Base-by-base conservation (phyloP, 1,140 invertebrate species). In the Drosophila punjabiensis region DNA sequence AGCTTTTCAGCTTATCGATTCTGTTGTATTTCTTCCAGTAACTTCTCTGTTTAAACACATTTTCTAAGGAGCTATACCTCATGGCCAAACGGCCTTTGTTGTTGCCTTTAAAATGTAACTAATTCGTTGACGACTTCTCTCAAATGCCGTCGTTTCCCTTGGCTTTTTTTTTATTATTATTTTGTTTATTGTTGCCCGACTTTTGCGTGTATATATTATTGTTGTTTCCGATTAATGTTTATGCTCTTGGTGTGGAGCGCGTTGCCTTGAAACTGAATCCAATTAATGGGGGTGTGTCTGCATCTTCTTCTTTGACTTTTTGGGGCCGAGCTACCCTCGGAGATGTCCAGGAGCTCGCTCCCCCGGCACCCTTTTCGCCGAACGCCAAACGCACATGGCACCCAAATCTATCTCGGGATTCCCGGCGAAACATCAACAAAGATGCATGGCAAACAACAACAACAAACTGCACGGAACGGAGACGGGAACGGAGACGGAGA, bases 251-350 rank as follows among this genome's bases (percentile, higher is more conserved):
- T n/a, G 13, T 20, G 53, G 33, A 55, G 52, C 13, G 20, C 24
- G 33, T 63, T 45, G 30, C 35, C 45, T 68, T 41, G 43, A 37
- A n/a, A 39, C 18, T 47, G 45, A 41, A 48, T 68, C 35, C 60
- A 67, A 67, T 67, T 64, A 67, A 67, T 64, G 64, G 59, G 64
- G 64, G 64, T 67, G 64, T 67, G 64, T 67, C 64, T 67, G 64
- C 30, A 41, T 67, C 64, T 63, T 45, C 64, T 66, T 66, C 63
- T 65, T 64, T 13, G 13, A 30, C 18, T 32, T 18, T n/a, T 43
- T 35, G 53, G 53, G 53, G 32, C n/a, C 24, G 39, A 30, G 58
- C 58, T 58, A 66, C 64, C 64, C 64, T 62, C 13, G 37, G 30
- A 18, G 58, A 7, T 56, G 16, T 9, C 24, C 48, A 9, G 4